phyloP scores from a whole-genome alignment of 1,140 invertebrate species.

The Leptinotarsa lineolata region DNA sequence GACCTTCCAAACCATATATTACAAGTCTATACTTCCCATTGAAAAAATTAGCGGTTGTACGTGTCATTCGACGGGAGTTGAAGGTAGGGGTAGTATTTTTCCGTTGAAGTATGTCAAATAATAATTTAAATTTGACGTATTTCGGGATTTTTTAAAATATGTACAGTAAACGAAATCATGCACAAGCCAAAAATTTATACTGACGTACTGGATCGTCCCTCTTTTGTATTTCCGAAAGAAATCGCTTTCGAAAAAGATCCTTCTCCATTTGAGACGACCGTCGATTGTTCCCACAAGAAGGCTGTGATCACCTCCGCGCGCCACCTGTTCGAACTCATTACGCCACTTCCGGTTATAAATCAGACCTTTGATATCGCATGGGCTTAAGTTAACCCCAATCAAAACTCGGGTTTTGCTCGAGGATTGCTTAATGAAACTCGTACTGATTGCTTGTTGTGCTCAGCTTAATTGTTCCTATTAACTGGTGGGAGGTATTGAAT shows the following conservation, averaged over 20 bases:
- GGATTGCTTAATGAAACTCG: slow-evolving; percentile 8
- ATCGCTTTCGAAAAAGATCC: not conserved
- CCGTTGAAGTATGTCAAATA: too few species aligned
- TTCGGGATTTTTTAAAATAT: too few species aligned
- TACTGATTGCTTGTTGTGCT: slow-evolving; percentile 8
- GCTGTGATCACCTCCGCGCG: slow-evolving; percentile 31
- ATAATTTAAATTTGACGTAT: too few species aligned
- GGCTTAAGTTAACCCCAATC: slow-evolving; percentile 5
- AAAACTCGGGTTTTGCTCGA: slow-evolving; percentile 4
- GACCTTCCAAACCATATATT: too few species aligned
- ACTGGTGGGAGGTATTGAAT: not conserved
- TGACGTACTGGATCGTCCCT: too few species aligned
- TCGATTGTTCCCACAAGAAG: slow-evolving; percentile 18
- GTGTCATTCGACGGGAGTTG: too few species aligned
- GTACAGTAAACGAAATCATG: too few species aligned
- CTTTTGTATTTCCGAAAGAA: too few species aligned
- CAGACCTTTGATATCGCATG: slow-evolving; percentile 31
- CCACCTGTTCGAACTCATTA: slow-evolving; percentile 53
- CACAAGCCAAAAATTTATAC: too few species aligned
- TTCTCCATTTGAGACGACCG: not conserved
- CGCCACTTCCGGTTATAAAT: slow-evolving; percentile 52
- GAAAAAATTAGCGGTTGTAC: too few species aligned
- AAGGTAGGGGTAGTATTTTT: too few species aligned
- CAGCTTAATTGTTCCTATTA: slow-evolving; percentile 1
- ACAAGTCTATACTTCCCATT: too few species aligned